Base-by-base conservation (phyloP, 2,888 invertebrate species). In the Plusia festucae region DNA sequence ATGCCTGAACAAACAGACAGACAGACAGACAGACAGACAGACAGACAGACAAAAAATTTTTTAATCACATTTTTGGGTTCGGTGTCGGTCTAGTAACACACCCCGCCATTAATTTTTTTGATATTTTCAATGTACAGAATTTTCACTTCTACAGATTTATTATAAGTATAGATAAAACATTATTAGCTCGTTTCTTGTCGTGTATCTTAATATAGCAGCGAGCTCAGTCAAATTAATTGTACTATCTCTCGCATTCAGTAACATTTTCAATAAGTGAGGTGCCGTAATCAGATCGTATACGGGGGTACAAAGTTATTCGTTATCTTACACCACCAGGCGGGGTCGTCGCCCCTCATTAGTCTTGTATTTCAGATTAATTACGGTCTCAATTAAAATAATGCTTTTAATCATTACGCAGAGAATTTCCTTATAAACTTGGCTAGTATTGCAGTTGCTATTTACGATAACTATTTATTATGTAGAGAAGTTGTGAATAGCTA, bases 311-410 rank as follows among this genome's bases (percentile, higher is more conserved):
- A 81, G 66, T 65, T 65, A 61, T 68, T 65, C 54, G 65, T 76
- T 79, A 81, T 81, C 79, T 76, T 34, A 24, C 53, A 65, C 65
- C 74, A 71, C 65, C 62, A 64, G 56, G 60, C 70, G 46, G 72
- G 74, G 72, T 75, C 69, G 70, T 65, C 72, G 75, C 66, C 58
- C 80, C 78, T 79, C 70, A 81, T 81, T 82, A 80, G 81, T 72
- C 67, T 73, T 73, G 70, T 71, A 68, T 82, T 81, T 80, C 71
- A 78, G 68, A 78, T 82, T 75, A 78, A 80, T 82, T 78, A 80
- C 73, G 71, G 65, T 78, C 67, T 75, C 74, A 81, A 81, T 82
- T 81, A 80, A 80, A 82, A 80, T 79, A 75, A 81, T 81, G 67
- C 73, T 75, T 75, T 70, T 82, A 73, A 79, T 82, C 64, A 80